Evolutionary conservation across 2,888 invertebrate genomes (phyloP).

Genomic region (Coenonympha arcania): DNA sequence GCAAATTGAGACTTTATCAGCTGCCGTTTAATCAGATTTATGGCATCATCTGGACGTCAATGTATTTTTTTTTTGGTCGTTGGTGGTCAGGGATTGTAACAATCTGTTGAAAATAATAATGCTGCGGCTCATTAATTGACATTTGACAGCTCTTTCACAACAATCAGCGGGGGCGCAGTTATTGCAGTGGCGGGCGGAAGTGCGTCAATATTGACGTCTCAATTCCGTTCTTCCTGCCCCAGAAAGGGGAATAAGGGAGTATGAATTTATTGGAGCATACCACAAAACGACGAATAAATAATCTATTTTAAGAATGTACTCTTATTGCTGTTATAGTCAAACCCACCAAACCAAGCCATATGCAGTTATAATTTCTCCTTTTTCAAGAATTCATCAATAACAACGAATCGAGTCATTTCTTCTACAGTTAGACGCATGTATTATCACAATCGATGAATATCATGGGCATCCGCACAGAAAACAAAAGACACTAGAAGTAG

Average conservation of each 20-base stretch:
- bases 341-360: too few species aligned
- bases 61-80: constrained; percentile 39
- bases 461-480: too few species aligned
- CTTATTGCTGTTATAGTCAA: too few species aligned
- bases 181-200: constrained; percentile 52
- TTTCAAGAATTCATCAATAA: too few species aligned
- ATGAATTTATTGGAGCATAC: background rate
- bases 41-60: constrained; percentile 31
- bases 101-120: constrained; percentile 26
- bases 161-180: constrained; percentile 61
- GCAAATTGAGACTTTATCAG: constrained; percentile 17
- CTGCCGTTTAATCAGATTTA: constrained; percentile 28
- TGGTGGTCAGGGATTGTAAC: constrained; percentile 42
- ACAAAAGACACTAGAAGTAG: too few species aligned
- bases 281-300: background rate
- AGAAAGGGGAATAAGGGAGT: constrained; percentile 4
- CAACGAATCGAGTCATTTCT: too few species aligned
- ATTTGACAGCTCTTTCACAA: constrained; percentile 67
- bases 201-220: constrained; percentile 55
- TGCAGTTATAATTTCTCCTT: too few species aligned
- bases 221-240: constrained; percentile 52
- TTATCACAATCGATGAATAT: too few species aligned
- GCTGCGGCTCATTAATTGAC: constrained; percentile 55
- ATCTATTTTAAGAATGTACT: background rate
- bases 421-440: too few species aligned